Base-by-base conservation (phyloP, 1,140 invertebrate species). In the Pogonus chalceus region DNA sequence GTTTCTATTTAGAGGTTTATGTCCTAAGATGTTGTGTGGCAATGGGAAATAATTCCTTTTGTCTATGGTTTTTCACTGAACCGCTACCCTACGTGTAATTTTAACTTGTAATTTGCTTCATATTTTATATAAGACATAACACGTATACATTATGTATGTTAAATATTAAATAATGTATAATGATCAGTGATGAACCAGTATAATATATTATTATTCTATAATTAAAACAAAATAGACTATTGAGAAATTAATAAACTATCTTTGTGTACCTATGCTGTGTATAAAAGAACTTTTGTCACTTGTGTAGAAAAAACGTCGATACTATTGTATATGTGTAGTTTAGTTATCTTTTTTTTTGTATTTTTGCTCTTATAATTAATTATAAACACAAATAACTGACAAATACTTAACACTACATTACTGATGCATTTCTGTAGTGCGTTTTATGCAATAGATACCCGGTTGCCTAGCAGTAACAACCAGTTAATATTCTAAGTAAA, bases 271-370 rank as follows among this genome's bases (percentile, higher is more conserved):
- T 68, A 68, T 62, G 57, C 60, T 63, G 64, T 69, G 65, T 66
- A 65, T 67, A 63, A 66, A 68, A 65, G 65, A 66, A 12, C 18
- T 12, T 43, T 66, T 66, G 58, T 63, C 65, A 65, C 61, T 64
- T 61, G 59, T 66, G 63, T 65, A 67, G 62, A 65, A 61, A n/a
- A n/a, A 68, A 59, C 26, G 35, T 61, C 26, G 43, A 52, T 48
- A 61, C 48, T 53, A 57, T 39, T 69, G 66, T 69, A 69, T 67
- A 68, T 69, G 65, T 69, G 67, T 69, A 69, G 65, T 69, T 68
- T 66, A 67, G 62, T 66, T 68, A n/a, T n/a, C n/a, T 66, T 69
- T 66, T 69, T 68, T 67, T 67, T 66, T 43, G 37, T 43, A 43
- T 43, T n/a, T n/a, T 43, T 43, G 37, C 37, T 43, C 37, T 31